These are phyloP conservation scores for Apodemus sylvaticus DNA, from an alignment of 2,113 vertebrate genomes.

Conservation along the genomic window DNA sequence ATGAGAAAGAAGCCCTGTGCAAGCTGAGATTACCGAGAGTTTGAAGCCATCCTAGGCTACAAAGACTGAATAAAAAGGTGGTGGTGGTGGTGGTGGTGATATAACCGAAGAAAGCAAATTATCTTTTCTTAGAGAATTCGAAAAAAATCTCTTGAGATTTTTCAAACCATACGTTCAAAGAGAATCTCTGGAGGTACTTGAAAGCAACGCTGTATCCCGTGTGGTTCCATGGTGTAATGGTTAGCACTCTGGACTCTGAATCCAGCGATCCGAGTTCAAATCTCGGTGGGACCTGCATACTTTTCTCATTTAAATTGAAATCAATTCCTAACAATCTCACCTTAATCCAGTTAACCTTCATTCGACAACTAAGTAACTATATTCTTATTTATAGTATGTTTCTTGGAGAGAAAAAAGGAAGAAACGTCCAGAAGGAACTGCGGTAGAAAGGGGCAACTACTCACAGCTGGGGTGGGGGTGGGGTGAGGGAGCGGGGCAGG, in stretches of 20 bases:
- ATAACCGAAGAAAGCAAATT: neutral
- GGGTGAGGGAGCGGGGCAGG: neutral
- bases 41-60: neutral
- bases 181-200: too few species aligned
- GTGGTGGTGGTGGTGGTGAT: too few species aligned
- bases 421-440: neutral
- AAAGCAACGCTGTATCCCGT: accelerated
- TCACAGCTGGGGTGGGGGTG: neutral
- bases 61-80: neutral
- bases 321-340: neutral
- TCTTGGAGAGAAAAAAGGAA: neutral
- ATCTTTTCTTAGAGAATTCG: too few species aligned
- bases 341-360: neutral
- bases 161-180: too few species aligned
- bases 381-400: neutral
- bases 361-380: neutral
- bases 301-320: neutral
- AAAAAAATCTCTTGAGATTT: too few species aligned
- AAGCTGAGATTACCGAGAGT: neutral
- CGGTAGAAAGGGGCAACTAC: neutral
- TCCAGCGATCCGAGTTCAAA: slow-evolving; percentile 13
- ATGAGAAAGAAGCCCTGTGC: neutral
- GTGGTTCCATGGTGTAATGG: slow-evolving; percentile 9
- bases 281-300: neutral
- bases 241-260: slow-evolving; percentile 34